Base-by-base conservation (phyloP, 2,888 invertebrate genomes). In the Phalera bucephala region DNA sequence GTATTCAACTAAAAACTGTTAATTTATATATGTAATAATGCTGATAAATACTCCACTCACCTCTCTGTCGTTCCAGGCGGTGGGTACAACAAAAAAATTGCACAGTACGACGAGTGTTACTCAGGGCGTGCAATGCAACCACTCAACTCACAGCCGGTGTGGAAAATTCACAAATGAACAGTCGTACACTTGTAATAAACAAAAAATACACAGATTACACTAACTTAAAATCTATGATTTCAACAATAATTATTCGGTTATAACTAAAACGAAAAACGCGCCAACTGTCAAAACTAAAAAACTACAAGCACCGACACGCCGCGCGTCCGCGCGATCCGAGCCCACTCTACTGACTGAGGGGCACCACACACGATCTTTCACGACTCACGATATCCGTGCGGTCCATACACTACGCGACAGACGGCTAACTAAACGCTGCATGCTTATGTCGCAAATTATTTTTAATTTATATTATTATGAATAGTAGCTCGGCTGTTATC, bases 201-300 rank as follows among this genome's bases (percentile, higher is more conserved):
- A 78, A 84, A 85, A 88, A 84, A 83, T 75, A 84, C 87, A 88
- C 84, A 83, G 86, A 86, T 85, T 87, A 81, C 87, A 86, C 87
- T 77, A 81, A 77, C 80, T 74, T 84, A 86, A 76, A 85, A 86
- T 86, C 86, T 86, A 89, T 87, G 86, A 76, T 82, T 87, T 86
- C 69, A 81, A 84, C 82, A 73, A 76, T 55, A 80, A 72, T 70
- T 76, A 75, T 68, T 67, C 72, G 75, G 69, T 71, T 75, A 61
- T 79, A 82, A n/a, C 75, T 53, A 70, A 80, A 87, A 84, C 78
- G 77, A 84, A 87, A 86, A 88, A 79, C 86, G 86, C 88, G 88
- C 86, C 88, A 88, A 89, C 83, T 88, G 88, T 88, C 87, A 89
- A n/a, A 87, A 83, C 84, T 85, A 87, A 88, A 86, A 86, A 85